Evolutionary conservation across 2,113 vertebrate species (phyloP).

Genomic region (Hyla sarda): DNA sequence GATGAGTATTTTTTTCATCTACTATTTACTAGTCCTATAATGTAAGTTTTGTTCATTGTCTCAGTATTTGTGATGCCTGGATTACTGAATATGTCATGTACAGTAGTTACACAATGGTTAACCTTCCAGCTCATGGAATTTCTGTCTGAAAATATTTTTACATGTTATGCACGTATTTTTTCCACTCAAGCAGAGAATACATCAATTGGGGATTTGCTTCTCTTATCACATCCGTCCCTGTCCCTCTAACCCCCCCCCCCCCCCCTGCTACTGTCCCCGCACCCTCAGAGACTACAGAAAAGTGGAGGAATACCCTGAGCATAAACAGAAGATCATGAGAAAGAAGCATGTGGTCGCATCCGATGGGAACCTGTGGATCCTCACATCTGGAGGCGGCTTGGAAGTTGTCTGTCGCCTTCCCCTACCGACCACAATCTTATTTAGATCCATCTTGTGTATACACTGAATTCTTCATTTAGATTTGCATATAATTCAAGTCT

Average conservation of each 20-base stretch:
- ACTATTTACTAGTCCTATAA: background rate
- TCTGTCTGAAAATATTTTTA: background rate
- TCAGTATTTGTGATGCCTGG: background rate
- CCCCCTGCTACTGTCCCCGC: constrained; percentile 21
- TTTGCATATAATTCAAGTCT: background rate
- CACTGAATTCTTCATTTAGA: background rate
- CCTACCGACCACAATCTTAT: background rate
- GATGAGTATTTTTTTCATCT: background rate
- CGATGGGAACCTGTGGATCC: constrained; percentile 46
- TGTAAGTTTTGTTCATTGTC: background rate
- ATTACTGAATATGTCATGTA: background rate
- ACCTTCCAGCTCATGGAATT: background rate
- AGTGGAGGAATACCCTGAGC: constrained; percentile 1
- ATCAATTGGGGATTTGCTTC: constrained; percentile 20
- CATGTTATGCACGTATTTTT: constrained; percentile 21
- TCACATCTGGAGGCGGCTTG: constrained; percentile 42
- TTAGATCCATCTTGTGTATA: background rate
- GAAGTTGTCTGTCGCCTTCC: background rate
- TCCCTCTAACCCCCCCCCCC: background rate
- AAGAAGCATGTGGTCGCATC: constrained; percentile 35
- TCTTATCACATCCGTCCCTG: constrained; percentile 48
- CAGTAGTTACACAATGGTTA: background rate
- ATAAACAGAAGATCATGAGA: constrained; percentile 55
- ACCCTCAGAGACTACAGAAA: constrained; percentile 18
- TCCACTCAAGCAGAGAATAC: constrained; percentile 28